Conservation (phyloP, 2,888 invertebrate genomes). For the Camponotus fellah region DNA sequence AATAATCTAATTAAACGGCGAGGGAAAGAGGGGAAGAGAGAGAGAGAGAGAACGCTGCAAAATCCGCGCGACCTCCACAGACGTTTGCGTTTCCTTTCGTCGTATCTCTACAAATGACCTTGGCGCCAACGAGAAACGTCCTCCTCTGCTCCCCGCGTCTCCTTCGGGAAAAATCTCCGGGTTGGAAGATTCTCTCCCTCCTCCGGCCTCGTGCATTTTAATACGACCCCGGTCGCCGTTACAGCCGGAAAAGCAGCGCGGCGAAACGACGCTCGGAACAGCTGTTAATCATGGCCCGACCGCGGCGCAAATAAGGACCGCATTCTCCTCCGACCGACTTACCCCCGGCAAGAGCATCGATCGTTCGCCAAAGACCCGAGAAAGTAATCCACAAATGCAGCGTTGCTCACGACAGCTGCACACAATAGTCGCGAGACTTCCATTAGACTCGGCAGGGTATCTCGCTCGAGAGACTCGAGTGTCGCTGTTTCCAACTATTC, state of each 20-base stretch:
- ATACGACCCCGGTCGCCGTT: not conserved
- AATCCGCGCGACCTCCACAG: constrained; percentile 7
- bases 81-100: constrained; percentile 1
- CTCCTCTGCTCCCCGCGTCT: not conserved
- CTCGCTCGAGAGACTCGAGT: not conserved
- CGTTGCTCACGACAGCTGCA: constrained; percentile 9
- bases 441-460: not conserved
- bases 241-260: constrained; percentile 51
- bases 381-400: not conserved
- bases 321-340: constrained; percentile 48
- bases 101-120: constrained; percentile 28
- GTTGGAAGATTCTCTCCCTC: too few relatives aligned
- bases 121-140: constrained; percentile 5
- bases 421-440: not conserved
- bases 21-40: not conserved
- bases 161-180: not conserved
- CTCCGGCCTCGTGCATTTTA: constrained; percentile 26
- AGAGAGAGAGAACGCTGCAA: not conserved
- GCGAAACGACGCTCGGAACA: constrained; percentile 62
- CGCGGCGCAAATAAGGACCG: constrained; percentile 60
- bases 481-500: constrained; percentile 2
- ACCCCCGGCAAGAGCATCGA: constrained; percentile 35
- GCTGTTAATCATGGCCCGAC: constrained; percentile 71
- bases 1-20: constrained; percentile 56
- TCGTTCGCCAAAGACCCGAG: constrained; percentile 24